Evolutionary conservation across 2,113 vertebrate genomes (phyloP).

Genomic region (Larimichthys crocea): DNA sequence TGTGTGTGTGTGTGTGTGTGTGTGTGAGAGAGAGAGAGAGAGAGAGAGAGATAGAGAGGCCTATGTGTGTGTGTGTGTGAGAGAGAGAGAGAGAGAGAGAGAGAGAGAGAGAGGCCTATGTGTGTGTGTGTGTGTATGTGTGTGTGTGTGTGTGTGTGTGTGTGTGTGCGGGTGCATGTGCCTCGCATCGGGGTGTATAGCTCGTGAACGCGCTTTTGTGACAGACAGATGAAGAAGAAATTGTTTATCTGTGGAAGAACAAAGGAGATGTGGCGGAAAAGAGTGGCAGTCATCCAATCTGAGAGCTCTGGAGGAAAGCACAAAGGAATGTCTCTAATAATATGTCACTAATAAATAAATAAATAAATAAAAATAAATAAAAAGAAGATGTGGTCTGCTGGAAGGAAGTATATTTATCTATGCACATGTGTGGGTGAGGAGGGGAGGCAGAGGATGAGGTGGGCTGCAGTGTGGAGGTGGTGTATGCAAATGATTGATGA

Average conservation of each 20-base stretch:
- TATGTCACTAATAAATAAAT: not conserved
- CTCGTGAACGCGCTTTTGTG: slow-evolving; percentile 74
- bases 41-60: too few relatives aligned
- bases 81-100: too few relatives aligned
- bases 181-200: slow-evolving; percentile 41
- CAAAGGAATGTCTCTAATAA: slow-evolving; percentile 30
- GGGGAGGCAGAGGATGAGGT: not conserved
- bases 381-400: not conserved
- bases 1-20: not conserved
- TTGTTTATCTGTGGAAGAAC: slow-evolving; percentile 78
- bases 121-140: slow-evolving; percentile 45
- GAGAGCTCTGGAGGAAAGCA: slow-evolving; percentile 20
- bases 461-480: slow-evolving; percentile 65
- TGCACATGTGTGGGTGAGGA: not conserved
- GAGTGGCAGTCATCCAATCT: slow-evolving; percentile 54
- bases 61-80: too few relatives aligned
- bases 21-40: too few relatives aligned
- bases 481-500: slow-evolving; percentile 87
- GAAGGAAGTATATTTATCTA: not conserved
- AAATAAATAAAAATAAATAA: not conserved
- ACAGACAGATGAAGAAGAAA: slow-evolving; percentile 77
- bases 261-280: slow-evolving; percentile 66
- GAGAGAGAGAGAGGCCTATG: slow-evolving; percentile 9
- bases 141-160: slow-evolving; percentile 51
- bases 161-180: slow-evolving; percentile 33